These are phyloP conservation scores for Lepus timidus DNA, from an alignment of 2,113 vertebrate genomes.

Conservation along the genomic window DNA sequence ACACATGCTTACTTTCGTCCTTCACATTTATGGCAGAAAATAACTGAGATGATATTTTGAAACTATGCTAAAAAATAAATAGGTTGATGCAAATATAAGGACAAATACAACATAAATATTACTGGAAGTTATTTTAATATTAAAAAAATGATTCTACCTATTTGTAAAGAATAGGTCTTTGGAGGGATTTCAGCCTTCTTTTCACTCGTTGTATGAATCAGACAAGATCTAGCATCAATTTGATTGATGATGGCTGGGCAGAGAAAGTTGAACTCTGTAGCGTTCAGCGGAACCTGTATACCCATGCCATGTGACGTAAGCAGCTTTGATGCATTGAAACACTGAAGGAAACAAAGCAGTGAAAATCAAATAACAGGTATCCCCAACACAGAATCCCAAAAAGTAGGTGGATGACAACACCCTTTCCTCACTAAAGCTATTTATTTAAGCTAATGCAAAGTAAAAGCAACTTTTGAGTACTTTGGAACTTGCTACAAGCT, in stretches of 20 bases:
- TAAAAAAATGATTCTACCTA: conserved; percentile 86
- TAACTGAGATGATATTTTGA: not conserved
- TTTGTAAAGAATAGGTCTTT: conserved; percentile 87
- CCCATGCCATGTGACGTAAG: conserved; percentile 94
- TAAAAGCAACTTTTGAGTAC: conserved; percentile 57
- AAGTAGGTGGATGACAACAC: not conserved
- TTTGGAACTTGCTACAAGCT: conserved; percentile 54
- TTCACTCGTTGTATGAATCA: conserved; percentile 89
- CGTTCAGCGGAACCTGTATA: conserved; percentile 87
- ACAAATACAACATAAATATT: conserved; percentile 45
- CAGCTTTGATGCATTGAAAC: conserved; percentile 93
- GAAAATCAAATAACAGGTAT: conserved; percentile 55
- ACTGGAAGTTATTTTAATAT: not conserved
- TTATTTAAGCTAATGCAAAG: conserved; percentile 25
- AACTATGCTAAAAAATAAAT: conserved; percentile 39
- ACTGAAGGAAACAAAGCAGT: conserved; percentile 86
- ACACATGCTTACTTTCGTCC: conserved; percentile 28
- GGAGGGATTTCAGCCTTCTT: conserved; percentile 86
- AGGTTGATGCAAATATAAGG: not conserved
- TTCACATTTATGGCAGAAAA: conserved; percentile 41
- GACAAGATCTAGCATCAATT: conserved; percentile 93
- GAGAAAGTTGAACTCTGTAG: conserved; percentile 93
- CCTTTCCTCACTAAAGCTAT: conserved; percentile 22
- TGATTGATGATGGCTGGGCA: conserved; percentile 97
- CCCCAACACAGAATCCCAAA: conserved; percentile 33